These are phyloP conservation scores for Macrophya annulata DNA, from an alignment of 2,888 invertebrate genomes.

Conservation along the genomic window DNA sequence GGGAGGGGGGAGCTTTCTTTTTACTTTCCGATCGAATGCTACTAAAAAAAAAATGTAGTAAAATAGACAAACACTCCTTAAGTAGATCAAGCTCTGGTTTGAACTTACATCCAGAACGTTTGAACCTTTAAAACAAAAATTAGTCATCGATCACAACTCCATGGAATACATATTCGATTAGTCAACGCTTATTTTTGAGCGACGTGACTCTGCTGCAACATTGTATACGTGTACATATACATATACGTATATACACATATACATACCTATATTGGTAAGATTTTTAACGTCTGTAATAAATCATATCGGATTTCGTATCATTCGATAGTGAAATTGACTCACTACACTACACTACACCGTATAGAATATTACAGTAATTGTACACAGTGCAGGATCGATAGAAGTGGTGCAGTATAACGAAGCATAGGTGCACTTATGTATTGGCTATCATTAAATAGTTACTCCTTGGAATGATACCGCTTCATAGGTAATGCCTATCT, in stretches of 20 bases:
- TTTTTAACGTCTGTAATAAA: not conserved
- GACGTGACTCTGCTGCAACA: not conserved
- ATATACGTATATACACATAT: no score
- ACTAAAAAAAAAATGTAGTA: not conserved
- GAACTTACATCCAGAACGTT: not conserved
- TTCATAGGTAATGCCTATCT: not conserved
- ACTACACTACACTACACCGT: not conserved
- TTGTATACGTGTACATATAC: not conserved
- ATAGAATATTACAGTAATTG: slow-evolving; percentile 34
- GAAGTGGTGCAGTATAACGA: not conserved
- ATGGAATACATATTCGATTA: slow-evolving; percentile 28
- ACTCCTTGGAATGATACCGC: not conserved
- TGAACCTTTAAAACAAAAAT: not conserved
- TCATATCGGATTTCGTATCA: not conserved
- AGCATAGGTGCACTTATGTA: not conserved
- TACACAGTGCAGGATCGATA: not conserved
- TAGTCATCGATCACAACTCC: slow-evolving; percentile 29
- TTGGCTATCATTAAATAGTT: not conserved
- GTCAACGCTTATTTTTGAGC: slow-evolving; percentile 25
- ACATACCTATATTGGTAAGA: no score
- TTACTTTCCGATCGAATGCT: not conserved
- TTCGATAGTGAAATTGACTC: slow-evolving; percentile 9
- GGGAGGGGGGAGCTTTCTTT: no score
- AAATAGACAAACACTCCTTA: no score
- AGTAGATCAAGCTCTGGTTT: not conserved